Conservation (phyloP, 2,797 vertebrate genomes). For the Hydrophis major region DNA sequence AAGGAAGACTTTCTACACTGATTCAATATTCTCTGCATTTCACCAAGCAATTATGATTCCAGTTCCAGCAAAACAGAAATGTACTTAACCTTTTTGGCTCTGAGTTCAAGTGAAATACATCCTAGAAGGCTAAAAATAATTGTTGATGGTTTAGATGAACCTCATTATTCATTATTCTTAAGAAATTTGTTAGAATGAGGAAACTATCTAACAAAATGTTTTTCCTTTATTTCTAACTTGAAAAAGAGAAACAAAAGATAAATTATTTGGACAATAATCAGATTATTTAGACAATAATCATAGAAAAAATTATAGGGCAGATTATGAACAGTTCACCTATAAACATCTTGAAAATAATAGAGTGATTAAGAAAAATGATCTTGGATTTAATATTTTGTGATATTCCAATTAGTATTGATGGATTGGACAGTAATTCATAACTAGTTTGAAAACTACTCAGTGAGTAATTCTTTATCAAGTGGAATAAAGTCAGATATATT, state of each 20-base stretch:
- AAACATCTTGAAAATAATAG: background rate
- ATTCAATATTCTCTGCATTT: background rate
- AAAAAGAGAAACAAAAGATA: background rate
- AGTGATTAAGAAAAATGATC: background rate
- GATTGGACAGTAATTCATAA: background rate
- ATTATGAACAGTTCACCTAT: background rate
- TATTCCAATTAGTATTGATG: background rate
- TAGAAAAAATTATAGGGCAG: background rate
- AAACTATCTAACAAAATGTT: background rate
- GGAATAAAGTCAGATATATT: background rate
- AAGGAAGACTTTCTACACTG: background rate
- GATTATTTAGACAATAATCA: background rate
- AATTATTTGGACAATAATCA: background rate
- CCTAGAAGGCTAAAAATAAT: background rate
- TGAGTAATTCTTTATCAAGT: background rate
- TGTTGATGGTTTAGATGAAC: background rate
- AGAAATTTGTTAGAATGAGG: background rate
- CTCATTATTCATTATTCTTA: background rate
- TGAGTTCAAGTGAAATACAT: background rate
- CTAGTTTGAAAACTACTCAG: background rate
- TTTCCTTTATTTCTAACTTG: background rate
- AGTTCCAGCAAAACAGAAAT: background rate
- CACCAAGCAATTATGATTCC: background rate
- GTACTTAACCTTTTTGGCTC: background rate
- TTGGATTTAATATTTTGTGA: background rate